These are phyloP conservation scores for Ormyrus pomaceus DNA, from an alignment of 2,888 invertebrate genomes.

Conservation along the genomic window DNA sequence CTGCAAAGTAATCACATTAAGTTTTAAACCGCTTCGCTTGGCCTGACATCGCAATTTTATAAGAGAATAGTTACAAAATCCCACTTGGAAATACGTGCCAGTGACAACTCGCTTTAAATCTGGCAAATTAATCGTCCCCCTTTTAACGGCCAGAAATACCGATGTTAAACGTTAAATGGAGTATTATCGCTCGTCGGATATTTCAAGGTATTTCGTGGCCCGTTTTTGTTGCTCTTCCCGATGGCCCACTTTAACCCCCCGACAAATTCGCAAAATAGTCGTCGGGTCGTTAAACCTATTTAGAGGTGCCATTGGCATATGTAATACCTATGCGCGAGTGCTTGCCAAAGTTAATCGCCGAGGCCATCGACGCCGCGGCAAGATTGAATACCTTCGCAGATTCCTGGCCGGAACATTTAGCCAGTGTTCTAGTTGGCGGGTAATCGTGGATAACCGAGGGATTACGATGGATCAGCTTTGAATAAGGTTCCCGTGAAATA, in stretches of 20 bases:
- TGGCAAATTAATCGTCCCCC: too few relatives aligned
- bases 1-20: too few relatives aligned
- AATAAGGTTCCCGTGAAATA: slow-evolving; percentile 48
- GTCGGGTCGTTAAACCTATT: slow-evolving; percentile 38
- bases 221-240: neutral
- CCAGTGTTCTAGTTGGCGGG: slow-evolving; percentile 45
- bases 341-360: slow-evolving; percentile 44
- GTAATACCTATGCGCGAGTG: slow-evolving; percentile 29
- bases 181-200: too few relatives aligned
- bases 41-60: too few relatives aligned
- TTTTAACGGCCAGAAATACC: too few relatives aligned
- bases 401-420: slow-evolving; percentile 44
- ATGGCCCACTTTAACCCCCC: slow-evolving; percentile 1
- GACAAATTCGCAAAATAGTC: slow-evolving; percentile 11
- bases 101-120: too few relatives aligned
- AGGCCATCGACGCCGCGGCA: neutral
- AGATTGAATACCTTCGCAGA: slow-evolving; percentile 47
- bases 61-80: too few relatives aligned
- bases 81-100: too few relatives aligned
- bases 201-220: too few relatives aligned
- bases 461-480: slow-evolving; percentile 55
- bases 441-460: slow-evolving; percentile 55
- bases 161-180: too few relatives aligned
- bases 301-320: slow-evolving; percentile 8
- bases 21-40: too few relatives aligned